A percentile compares a stretch with the other conserved stretches of the same genome.
These are phyloP conservation scores for Atta cephalotes DNA, from an alignment of 1,140 invertebrate genomes.

Conservation along the genomic window DNA sequence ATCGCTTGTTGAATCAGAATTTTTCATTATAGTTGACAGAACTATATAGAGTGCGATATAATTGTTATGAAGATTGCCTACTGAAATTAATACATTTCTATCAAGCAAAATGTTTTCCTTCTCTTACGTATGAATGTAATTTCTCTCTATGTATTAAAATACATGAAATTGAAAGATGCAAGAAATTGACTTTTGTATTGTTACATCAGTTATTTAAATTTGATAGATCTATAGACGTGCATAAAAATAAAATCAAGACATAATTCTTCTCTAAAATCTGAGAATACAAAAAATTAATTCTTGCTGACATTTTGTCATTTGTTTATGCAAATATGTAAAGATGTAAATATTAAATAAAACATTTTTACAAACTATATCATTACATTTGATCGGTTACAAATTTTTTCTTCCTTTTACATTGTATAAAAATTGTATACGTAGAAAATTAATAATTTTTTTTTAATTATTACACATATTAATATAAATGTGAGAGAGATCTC, in stretches of 20 bases:
- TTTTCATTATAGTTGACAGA: not conserved
- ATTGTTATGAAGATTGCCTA: not conserved
- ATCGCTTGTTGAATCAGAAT: slow-evolving; percentile 17
- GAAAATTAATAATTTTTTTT: slow-evolving; percentile 6
- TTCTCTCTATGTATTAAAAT: not conserved
- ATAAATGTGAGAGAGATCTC: not conserved
- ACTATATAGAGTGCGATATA: not conserved
- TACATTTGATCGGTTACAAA: not conserved
- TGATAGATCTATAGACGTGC: not conserved
- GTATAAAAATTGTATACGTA: not conserved
- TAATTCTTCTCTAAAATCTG: not conserved
- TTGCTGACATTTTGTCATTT: not conserved
- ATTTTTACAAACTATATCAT: not conserved
- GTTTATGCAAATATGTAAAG: not conserved
- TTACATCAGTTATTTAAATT: not conserved
- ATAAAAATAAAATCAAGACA: not conserved
- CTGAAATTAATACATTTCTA: not conserved
- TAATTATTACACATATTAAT: not conserved
- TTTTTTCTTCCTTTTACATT: not conserved
- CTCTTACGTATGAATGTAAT: not conserved
- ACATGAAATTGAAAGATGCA: not conserved
- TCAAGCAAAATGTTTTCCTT: not conserved
- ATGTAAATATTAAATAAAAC: not conserved
- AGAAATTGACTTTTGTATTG: not conserved
- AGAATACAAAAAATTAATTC: not conserved